A percentile compares a stretch with the other conserved stretches of the same genome.
Conservation (phyloP, 2,113 vertebrate species). For the Campylorhamphus procurvoides region DNA sequence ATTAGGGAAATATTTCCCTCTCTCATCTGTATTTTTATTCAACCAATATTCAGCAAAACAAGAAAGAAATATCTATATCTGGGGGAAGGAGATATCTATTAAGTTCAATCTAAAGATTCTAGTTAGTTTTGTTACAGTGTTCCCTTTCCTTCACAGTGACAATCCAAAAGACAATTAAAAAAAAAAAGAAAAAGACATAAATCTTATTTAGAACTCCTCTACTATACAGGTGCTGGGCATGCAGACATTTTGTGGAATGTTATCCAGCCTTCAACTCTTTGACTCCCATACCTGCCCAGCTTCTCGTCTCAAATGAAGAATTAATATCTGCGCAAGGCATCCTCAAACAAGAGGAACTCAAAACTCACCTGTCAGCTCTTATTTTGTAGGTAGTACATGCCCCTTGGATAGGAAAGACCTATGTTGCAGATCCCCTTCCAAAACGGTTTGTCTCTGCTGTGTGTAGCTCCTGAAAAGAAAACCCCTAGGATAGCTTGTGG, state of each 20-base stretch:
- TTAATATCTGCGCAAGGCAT: not conserved
- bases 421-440: not conserved
- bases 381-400: not conserved
- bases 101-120: not conserved
- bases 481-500: not conserved
- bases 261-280: not conserved
- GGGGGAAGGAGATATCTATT: not conserved
- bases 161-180: not conserved
- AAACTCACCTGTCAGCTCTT: not conserved
- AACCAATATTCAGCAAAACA: not conserved
- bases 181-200: not conserved
- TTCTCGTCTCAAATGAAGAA: not conserved
- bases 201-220: not conserved
- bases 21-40: constrained; percentile 25
- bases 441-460: not conserved
- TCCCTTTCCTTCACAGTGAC: not conserved
- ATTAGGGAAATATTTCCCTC: constrained; percentile 61
- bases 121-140: not conserved
- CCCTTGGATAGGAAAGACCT: not conserved
- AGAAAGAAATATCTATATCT: not conserved
- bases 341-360: not conserved
- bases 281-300: not conserved
- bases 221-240: not conserved
- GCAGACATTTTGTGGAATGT: not conserved
- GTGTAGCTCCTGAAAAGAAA: not conserved